Conservation (phyloP, 2,888 invertebrate species). For the Sphinx pinastri region DNA sequence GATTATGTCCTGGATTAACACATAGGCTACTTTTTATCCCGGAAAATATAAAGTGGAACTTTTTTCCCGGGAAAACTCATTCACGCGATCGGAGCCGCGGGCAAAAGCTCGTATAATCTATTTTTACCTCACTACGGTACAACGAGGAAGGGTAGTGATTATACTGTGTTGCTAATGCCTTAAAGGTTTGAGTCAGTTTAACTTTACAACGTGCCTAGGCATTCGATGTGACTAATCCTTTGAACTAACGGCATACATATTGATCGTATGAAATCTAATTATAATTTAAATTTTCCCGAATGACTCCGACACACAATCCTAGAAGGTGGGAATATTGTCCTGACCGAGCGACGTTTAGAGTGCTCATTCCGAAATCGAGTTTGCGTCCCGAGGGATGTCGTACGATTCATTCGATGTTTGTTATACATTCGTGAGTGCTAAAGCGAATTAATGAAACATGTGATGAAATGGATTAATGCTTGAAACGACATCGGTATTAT, state of each 20-base stretch:
- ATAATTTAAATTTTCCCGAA: constrained; percentile 10
- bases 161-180: background rate
- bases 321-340: background rate
- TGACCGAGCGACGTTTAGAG: constrained; percentile 7
- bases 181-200: background rate
- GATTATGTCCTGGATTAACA: too few species aligned
- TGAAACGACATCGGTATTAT: background rate
- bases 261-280: constrained; percentile 8
- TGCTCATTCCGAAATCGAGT: constrained; percentile 1
- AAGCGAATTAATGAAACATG: constrained; percentile 18
- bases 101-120: too few species aligned
- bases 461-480: constrained; percentile 2
- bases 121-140: too few species aligned
- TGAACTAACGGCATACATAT: background rate
- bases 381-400: background rate
- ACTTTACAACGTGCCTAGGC: background rate
- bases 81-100: too few species aligned
- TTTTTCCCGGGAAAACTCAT: too few species aligned
- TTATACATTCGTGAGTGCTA: constrained; percentile 25
- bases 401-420: constrained; percentile 9
- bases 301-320: background rate
- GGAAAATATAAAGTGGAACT: too few species aligned
- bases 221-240: background rate
- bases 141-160: background rate
- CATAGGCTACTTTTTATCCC: too few species aligned